Base-by-base conservation (phyloP, 2,797 vertebrate species). In the Enteromius unitaeniatus region DNA sequence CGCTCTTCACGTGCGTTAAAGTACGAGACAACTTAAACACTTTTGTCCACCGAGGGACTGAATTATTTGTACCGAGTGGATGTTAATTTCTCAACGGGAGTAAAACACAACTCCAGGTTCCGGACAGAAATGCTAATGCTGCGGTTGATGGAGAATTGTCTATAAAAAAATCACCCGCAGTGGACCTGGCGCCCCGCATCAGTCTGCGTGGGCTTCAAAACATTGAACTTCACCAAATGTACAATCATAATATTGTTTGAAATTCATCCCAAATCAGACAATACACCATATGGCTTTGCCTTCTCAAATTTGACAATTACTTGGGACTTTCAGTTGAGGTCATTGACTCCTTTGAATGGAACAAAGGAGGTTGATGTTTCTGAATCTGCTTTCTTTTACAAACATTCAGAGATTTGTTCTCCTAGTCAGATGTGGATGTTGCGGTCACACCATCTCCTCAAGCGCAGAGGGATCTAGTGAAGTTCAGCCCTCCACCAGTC, bases 381-480 rank as follows among this genome's bases (percentile, higher is more conserved):
- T 70, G 28, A 78, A 60, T 77, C 67, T 72, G 42, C 28, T 81
- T 69, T 75, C 65, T 68, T 55, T 28, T 53, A 72, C 37, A 82
- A 40, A 77, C 37, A 62, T 58, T 82, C 14, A n/a, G 81, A 81
- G 77, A 55, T 75, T 55, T 62, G 28, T 62, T 70, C 11, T 77
- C 34, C 7, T 62, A 19, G 53, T 75, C 82, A 67, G 40, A 85
- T 85, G 85, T 82, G 82, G 73, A 81, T 86, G 73, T 40, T 79
- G 62, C 70, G 58, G 85, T 84, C 83, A 67, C 70, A 82, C 68
- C 68, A 64, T 75, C 45, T 79, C 79, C 73, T 55, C 82, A 60
- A 79, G 84, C 72, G 76, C 81, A 60, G 68, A 78, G 68, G 86
- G 85, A 76, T 87, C 85, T 82, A 70, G 72, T 80, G 55, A 89